phyloP scores from a whole-genome alignment of 2,797 vertebrate species.

The Parauchenoglanis ngamensis region DNA sequence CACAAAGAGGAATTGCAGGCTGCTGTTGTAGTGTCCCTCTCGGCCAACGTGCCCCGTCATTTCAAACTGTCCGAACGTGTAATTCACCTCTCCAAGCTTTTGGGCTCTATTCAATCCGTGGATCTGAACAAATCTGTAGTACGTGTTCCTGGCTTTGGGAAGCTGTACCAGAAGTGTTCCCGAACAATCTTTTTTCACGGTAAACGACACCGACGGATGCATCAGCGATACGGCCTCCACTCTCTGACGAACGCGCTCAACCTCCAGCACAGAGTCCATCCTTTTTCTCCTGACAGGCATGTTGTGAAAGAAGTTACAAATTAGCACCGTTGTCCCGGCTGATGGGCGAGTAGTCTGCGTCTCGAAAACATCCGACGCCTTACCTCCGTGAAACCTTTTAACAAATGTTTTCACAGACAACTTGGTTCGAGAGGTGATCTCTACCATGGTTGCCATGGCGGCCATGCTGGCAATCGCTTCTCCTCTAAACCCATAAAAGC shows the following conservation, averaged over 20 bases:
- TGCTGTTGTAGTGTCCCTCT: conserved; percentile 92
- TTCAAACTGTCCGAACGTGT: conserved; percentile 77
- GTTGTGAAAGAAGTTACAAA: conserved; percentile 89
- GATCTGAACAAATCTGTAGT: conserved; percentile 91
- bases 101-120: conserved; percentile 82
- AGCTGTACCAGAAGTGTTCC: conserved; percentile 88
- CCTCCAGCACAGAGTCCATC: conserved; percentile 83
- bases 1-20: conserved; percentile 90
- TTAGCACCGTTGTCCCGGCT: conserved; percentile 83
- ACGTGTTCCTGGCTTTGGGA: conserved; percentile 82
- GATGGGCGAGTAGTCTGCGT: conserved; percentile 82
- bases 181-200: conserved; percentile 86
- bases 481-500: conserved; percentile 89
- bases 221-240: conserved; percentile 88
- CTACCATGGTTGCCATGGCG: conserved; percentile 81
- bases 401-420: conserved; percentile 80
- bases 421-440: conserved; percentile 84
- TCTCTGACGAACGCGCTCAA: conserved; percentile 87
- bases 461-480: conserved; percentile 91
- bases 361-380: conserved; percentile 76
- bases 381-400: conserved; percentile 85
- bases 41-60: conserved; percentile 84
- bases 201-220: conserved; percentile 90
- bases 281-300: conserved; percentile 90
- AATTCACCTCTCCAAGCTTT: conserved; percentile 82